Evolutionary conservation across 2,888 invertebrate species (phyloP).

Genomic region (Helicoverpa assulta): DNA sequence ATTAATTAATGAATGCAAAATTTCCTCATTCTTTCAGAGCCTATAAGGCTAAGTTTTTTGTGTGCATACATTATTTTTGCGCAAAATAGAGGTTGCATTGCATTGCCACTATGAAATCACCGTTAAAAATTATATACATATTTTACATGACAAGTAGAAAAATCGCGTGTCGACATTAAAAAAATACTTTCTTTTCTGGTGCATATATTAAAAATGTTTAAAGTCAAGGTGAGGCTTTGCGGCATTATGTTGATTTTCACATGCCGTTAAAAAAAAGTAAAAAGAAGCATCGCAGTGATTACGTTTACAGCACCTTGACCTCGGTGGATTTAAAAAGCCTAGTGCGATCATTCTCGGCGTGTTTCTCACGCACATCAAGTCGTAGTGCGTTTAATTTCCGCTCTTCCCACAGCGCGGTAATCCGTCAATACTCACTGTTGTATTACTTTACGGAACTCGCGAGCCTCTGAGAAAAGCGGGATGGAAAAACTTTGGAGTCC

Average conservation of each 20-base stretch:
- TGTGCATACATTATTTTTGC: background rate
- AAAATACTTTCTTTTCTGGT: constrained; percentile 41
- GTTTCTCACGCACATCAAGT: constrained; percentile 60
- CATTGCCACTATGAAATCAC: constrained; percentile 26
- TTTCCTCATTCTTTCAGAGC: background rate
- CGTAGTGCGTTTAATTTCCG: constrained; percentile 52
- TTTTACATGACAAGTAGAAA: constrained; percentile 22
- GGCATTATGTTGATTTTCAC: constrained; percentile 17
- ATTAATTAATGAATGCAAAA: constrained; percentile 14
- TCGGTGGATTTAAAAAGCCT: constrained; percentile 31
- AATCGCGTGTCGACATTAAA: constrained; percentile 38
- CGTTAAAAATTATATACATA: constrained; percentile 17
- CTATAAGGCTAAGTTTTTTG: constrained; percentile 11
- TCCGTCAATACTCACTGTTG: constrained; percentile 41
- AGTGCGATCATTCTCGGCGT: constrained; percentile 29
- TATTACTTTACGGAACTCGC: constrained; percentile 37
- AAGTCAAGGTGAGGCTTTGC: constrained; percentile 43
- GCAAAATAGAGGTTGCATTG: constrained; percentile 8
- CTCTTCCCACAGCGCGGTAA: constrained; percentile 43
- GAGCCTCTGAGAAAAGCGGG: constrained; percentile 20
- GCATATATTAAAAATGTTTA: constrained; percentile 24
- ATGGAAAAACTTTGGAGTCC: constrained; percentile 48
- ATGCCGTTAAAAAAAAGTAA: constrained; percentile 32
- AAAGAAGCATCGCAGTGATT: constrained; percentile 35
- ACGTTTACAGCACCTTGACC: constrained; percentile 47